Evolutionary conservation across 2,797 vertebrate genomes (phyloP).

Genomic region (Coccyzus lansbergi): DNA sequence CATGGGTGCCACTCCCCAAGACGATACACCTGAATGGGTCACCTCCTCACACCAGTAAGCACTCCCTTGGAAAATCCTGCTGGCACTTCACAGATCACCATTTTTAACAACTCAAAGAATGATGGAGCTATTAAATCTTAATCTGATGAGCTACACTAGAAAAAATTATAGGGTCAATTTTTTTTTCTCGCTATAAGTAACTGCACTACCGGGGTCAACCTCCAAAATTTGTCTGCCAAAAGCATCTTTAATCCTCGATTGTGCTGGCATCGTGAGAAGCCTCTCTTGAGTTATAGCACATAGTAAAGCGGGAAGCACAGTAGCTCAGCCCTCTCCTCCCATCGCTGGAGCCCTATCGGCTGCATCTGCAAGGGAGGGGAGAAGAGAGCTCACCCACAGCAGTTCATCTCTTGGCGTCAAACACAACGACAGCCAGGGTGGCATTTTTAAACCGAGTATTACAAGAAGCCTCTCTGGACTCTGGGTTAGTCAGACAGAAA

Average conservation of each 20-base stretch:
- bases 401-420: background rate
- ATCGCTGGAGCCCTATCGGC: background rate
- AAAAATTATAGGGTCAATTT: fast-evolving
- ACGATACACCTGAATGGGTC: background rate
- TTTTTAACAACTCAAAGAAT: background rate
- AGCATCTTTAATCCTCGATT: background rate
- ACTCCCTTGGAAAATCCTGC: background rate
- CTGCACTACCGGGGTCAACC: background rate
- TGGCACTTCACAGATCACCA: background rate
- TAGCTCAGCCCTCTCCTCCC: background rate
- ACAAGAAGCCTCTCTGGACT: background rate
- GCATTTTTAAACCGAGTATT: background rate
- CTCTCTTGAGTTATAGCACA: fast-evolving
- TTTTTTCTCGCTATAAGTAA: background rate
- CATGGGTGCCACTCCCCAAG: background rate
- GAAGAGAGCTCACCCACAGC: background rate
- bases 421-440: fast-evolving
- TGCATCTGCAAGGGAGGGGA: background rate
- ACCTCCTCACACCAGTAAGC: background rate
- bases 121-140: background rate
- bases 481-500: background rate
- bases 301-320: background rate
- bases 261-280: background rate
- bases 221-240: background rate
- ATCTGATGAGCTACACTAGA: background rate